phyloP scores from a whole-genome alignment of 2,888 invertebrate genomes.

The Agrypnus murinus region DNA sequence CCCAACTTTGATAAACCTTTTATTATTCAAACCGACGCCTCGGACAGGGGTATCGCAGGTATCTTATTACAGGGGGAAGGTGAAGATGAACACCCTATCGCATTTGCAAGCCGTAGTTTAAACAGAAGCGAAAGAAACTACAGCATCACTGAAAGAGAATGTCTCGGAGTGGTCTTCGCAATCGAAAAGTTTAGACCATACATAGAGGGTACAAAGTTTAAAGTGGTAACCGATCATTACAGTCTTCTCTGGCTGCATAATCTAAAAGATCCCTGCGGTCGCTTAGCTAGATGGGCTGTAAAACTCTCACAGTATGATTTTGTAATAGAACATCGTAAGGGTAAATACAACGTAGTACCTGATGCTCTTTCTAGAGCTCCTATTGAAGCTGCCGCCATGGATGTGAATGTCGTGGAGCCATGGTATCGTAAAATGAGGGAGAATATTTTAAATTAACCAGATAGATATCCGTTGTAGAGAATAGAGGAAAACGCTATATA shows the following conservation, averaged over 20 bases:
- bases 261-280: no score
- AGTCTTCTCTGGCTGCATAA: no score
- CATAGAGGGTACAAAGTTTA: slow-evolving; percentile 51
- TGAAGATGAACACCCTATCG: slow-evolving; percentile 35
- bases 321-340: no score
- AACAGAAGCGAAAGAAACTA: slow-evolving; percentile 44
- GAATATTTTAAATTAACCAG: not conserved
- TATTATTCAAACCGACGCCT: not conserved
- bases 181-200: slow-evolving; percentile 43
- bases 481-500: not conserved
- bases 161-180: slow-evolving; percentile 43
- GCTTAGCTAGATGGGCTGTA: not conserved
- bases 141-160: slow-evolving; percentile 43
- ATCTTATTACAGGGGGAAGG: slow-evolving; percentile 23
- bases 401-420: not conserved
- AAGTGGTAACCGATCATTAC: no score
- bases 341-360: no score
- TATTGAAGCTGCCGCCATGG: not conserved
- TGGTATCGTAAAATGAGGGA: slow-evolving; percentile 1
- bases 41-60: not conserved
- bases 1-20: not conserved
- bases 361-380: not conserved
- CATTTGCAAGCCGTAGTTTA: slow-evolving; percentile 42
- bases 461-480: not conserved
- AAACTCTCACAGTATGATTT: no score